A percentile compares a stretch with the other conserved stretches of the same genome.
phyloP scores from a whole-genome alignment of 2,113 vertebrate species.

The Erpornis zantholeuca region DNA sequence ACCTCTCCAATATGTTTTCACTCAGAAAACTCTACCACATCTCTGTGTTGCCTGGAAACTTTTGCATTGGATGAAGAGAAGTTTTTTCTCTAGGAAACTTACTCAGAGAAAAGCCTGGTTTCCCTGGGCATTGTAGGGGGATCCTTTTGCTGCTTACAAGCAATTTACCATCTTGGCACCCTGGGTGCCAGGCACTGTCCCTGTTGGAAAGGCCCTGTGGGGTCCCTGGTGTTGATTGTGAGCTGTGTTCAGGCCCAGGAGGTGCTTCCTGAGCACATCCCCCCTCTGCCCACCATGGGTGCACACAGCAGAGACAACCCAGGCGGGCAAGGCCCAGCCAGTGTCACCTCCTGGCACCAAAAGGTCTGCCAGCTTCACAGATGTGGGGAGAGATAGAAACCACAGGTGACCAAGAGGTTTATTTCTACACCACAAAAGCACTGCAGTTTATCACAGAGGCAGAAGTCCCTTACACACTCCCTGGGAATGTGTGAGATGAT shows the following conservation, averaged over 20 bases:
- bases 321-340: too few relatives aligned
- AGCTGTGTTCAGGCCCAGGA: not conserved
- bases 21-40: not conserved
- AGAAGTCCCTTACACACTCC: too few relatives aligned
- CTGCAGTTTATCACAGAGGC: too few relatives aligned
- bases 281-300: too few relatives aligned
- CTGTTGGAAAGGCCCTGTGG: not conserved
- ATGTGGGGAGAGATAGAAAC: too few relatives aligned
- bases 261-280: not conserved
- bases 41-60: not conserved
- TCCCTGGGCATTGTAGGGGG: not conserved
- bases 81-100: not conserved
- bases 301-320: too few relatives aligned
- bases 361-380: too few relatives aligned
- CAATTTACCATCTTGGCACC: not conserved
- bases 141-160: not conserved
- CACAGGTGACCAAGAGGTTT: too few relatives aligned
- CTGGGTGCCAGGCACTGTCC: not conserved
- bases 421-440: too few relatives aligned
- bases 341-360: too few relatives aligned
- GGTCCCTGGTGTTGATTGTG: not conserved
- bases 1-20: not conserved
- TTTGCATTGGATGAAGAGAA: not conserved
- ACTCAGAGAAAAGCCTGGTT: not conserved
- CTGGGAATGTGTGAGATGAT: too few relatives aligned